Evolutionary conservation across 2,797 vertebrate species (phyloP), one percentile per base, ranked within the genome.

Genomic region (Bradypus variegatus): DNA sequence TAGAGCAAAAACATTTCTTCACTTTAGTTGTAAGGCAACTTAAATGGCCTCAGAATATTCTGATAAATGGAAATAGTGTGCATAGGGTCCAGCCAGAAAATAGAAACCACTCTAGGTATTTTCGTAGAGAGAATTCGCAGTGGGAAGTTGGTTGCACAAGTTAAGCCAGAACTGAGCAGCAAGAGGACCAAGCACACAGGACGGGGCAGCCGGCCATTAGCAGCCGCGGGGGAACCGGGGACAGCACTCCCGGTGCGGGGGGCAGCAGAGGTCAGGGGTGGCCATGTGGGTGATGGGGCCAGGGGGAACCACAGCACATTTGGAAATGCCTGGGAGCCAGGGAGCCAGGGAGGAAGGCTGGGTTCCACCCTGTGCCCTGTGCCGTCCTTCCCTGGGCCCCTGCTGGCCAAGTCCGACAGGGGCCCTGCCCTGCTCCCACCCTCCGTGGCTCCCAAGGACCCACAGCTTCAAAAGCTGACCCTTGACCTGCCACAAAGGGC

Each of bases 61-160:
- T 33, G n/a, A 80, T 45, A 48, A 48, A 78, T 58, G 41, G 77
- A 83, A 65, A 21, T 14, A 5, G 12, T 31, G 5, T 72, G 55
- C 19, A 25, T 33, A 80, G 36, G 16, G 9, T 55, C 36, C 33
- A 29, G n/a, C 60, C 0, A 12, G 58, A 64, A 81, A 53, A 88
- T 7, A 3, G 67, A 53, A 65, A 25, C 48, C 18, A 41, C 60
- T 29, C 18, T 41, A 31, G n/a, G 16, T 12, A 23, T 72, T 65
- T 89, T 64, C 19, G 8, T n/a, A 25, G n/a, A 50, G 65, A 65
- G 41, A 16, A 77, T 82, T 89, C 21, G 11, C n/a, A 65, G 8
- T 12, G 45, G 21, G 79, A 29, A 58, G 4, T 33, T 4, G 3
- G 58, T 58, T 41, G 16, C 58, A 9, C 0, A 2, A 31, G 10